A percentile compares a stretch with the other conserved stretches of the same genome.
phyloP scores from a whole-genome alignment of 1,140 invertebrate genomes.

The Drosophila kanapiae region DNA sequence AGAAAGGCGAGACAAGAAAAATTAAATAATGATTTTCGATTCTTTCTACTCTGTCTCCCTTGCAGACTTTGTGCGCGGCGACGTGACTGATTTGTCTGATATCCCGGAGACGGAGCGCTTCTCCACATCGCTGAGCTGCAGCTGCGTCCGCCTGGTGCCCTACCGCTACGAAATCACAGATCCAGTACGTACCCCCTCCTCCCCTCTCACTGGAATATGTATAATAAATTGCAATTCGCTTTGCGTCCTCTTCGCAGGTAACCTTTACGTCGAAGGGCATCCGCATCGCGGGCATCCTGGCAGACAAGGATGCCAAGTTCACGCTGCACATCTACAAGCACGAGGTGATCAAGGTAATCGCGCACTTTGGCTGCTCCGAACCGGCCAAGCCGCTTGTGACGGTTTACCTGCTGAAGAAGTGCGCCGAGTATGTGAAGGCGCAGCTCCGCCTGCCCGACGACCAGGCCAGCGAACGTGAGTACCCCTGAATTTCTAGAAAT shows the following conservation, averaged over 20 bases:
- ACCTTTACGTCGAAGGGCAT: constrained; percentile 30
- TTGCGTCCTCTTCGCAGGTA: constrained; percentile 2
- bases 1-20: neutral
- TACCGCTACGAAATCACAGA: constrained; percentile 25
- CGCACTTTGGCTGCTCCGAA: constrained; percentile 20
- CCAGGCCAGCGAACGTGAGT: constrained; percentile 59
- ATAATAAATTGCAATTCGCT: constrained; percentile 5
- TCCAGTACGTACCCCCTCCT: constrained; percentile 15
- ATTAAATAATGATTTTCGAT: neutral
- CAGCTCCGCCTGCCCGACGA: constrained; percentile 88
- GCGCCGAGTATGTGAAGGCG: constrained; percentile 32
- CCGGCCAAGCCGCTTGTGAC: constrained; percentile 18
- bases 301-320: constrained; percentile 28
- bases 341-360: constrained; percentile 37
- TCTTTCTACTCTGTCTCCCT: neutral
- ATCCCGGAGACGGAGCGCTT: constrained; percentile 5
- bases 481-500: neutral
- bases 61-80: constrained; percentile 70
- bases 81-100: constrained; percentile 64
- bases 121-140: constrained; percentile 7
- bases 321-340: constrained; percentile 33
- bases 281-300: constrained; percentile 4
- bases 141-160: constrained; percentile 31
- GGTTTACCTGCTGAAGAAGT: constrained; percentile 27
- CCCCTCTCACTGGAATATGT: constrained; percentile 9